Evolutionary conservation across 2,797 vertebrate species (phyloP).

Genomic region (Sardinella longiceps): DNA sequence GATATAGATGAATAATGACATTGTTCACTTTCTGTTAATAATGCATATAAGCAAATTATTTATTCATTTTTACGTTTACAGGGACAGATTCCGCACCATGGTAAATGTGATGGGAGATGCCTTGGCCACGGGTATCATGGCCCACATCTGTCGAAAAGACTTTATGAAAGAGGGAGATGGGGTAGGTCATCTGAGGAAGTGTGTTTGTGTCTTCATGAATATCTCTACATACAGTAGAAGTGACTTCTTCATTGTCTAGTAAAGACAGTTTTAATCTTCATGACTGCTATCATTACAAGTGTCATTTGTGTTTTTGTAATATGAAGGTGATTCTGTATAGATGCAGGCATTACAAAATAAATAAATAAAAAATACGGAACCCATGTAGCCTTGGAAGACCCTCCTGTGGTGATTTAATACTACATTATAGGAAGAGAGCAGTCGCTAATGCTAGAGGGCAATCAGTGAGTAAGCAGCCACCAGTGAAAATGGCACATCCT

Average conservation of each 20-base stretch:
- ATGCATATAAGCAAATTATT: neutral
- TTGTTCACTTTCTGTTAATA: neutral
- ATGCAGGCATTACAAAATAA: too few relatives aligned
- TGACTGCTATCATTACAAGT: too few relatives aligned
- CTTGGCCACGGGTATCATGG: constrained; percentile 94
- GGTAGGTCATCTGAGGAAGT: constrained; percentile 64
- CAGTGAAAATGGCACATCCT: neutral
- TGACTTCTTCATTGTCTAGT: too few relatives aligned
- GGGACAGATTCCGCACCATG: constrained; percentile 97
- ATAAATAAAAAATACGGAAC: too few relatives aligned
- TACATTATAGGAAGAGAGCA: neutral
- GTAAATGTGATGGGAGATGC: constrained; percentile 96
- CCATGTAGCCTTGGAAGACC: too few relatives aligned
- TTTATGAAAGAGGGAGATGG: constrained; percentile 88
- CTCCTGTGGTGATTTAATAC: too few relatives aligned
- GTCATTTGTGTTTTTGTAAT: too few relatives aligned
- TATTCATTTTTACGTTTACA: constrained; percentile 60
- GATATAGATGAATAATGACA: neutral
- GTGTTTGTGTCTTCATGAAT: too few relatives aligned
- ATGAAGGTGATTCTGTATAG: too few relatives aligned
- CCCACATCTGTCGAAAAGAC: constrained; percentile 95
- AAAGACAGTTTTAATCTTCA: too few relatives aligned
- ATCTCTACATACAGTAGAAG: too few relatives aligned
- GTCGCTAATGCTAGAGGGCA: neutral
- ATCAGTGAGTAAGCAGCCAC: neutral